Conservation (phyloP, 2,888 invertebrate species). For the Noctua pronuba region DNA sequence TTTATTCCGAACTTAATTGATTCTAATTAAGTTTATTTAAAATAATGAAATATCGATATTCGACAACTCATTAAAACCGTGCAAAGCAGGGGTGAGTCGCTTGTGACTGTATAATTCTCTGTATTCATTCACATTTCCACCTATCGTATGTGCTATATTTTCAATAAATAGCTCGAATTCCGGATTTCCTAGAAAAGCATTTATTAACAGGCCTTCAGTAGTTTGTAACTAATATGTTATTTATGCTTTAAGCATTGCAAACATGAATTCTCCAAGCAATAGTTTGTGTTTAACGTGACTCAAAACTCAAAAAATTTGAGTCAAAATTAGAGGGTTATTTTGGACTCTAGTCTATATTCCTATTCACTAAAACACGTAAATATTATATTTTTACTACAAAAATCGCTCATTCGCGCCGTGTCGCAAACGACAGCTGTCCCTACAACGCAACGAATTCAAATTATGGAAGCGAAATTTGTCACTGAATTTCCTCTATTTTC, state of each 20-base stretch:
- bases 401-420: conserved; percentile 64
- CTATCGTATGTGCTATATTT: neutral
- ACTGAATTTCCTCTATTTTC: conserved; percentile 66
- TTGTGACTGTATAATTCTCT: neutral
- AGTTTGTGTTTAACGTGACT: neutral
- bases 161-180: neutral
- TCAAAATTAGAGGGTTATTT: conserved; percentile 14
- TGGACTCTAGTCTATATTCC: conserved; percentile 3
- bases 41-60: neutral
- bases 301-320: neutral
- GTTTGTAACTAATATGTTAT: neutral
- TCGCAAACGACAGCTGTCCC: conserved; percentile 78
- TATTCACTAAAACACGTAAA: conserved; percentile 24
- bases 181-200: neutral
- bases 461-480: conserved; percentile 77
- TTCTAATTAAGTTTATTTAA: neutral
- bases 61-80: neutral
- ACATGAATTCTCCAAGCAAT: neutral
- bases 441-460: conserved; percentile 76
- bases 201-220: neutral
- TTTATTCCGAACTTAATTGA: neutral
- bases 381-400: conserved; percentile 73
- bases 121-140: neutral
- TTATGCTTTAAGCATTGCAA: neutral
- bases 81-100: too few relatives aligned